Evolutionary conservation across 2,888 invertebrate species (phyloP).

Genomic region (Drosophila recens): DNA sequence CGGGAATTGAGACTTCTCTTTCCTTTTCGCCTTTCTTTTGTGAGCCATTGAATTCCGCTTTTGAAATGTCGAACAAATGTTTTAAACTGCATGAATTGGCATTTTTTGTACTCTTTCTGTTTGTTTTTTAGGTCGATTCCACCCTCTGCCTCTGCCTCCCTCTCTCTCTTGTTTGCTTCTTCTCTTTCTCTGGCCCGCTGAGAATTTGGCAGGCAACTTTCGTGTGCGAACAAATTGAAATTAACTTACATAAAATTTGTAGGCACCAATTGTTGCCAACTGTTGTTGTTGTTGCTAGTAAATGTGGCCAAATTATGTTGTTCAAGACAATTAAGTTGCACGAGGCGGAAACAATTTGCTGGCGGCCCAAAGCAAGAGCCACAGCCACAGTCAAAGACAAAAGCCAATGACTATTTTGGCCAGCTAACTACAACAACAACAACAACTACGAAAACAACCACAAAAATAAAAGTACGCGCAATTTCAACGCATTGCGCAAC

Average conservation of each 20-base stretch:
- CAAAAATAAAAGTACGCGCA: slow-evolving; percentile 64
- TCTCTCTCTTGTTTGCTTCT: not conserved
- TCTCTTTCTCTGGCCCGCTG: slow-evolving; percentile 15
- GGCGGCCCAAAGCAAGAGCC: slow-evolving; percentile 36
- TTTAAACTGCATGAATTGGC: slow-evolving; percentile 81
- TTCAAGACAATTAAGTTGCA: slow-evolving; percentile 73
- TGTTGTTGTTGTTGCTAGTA: slow-evolving; percentile 48
- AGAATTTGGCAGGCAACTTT: slow-evolving; percentile 52
- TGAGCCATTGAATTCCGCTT: slow-evolving; percentile 56
- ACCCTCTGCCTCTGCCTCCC: not conserved
- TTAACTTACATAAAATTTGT: slow-evolving; percentile 60
- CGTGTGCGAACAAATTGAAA: slow-evolving; percentile 57
- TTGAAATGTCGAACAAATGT: slow-evolving; percentile 79
- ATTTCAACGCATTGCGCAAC: slow-evolving; percentile 78
- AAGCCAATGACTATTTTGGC: slow-evolving; percentile 71
- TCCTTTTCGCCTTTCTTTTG: slow-evolving; percentile 69
- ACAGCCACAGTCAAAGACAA: slow-evolving; percentile 44
- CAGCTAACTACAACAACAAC: slow-evolving; percentile 17
- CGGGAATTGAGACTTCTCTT: slow-evolving; percentile 60
- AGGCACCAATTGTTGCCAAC: slow-evolving; percentile 26
- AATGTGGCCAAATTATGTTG: slow-evolving; percentile 75
- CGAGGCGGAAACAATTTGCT: slow-evolving; percentile 78
- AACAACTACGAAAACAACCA: slow-evolving; percentile 21
- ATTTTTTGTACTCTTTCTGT: slow-evolving; percentile 27
- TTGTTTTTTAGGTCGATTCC: slow-evolving; percentile 39